phyloP scores from a whole-genome alignment of 2,797 vertebrate genomes.

The Lagorchestes hirsutus region DNA sequence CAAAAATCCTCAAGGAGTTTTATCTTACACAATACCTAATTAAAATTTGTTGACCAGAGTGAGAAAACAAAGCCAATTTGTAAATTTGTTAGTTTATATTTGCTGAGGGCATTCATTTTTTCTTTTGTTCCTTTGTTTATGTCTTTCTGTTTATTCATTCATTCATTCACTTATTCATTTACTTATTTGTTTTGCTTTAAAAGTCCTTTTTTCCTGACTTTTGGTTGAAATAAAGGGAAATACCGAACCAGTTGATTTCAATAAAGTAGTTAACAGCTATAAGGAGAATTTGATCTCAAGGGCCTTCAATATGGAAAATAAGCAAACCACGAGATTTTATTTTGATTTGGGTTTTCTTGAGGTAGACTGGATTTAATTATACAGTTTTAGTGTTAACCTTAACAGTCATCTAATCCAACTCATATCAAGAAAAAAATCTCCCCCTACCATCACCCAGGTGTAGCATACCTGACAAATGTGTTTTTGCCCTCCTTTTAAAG shows the following conservation, averaged over 20 bases:
- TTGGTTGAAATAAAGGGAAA: background rate
- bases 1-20: background rate
- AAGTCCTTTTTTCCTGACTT: background rate
- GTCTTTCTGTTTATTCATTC: background rate
- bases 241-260: background rate
- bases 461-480: background rate
- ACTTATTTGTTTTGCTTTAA: background rate
- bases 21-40: background rate
- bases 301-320: background rate
- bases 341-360: background rate
- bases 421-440: background rate
- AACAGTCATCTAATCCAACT: background rate
- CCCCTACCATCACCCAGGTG: background rate
- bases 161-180: background rate
- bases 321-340: background rate
- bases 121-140: background rate
- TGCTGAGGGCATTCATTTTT: background rate
- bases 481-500: background rate
- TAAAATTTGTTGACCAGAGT: background rate
- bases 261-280: background rate
- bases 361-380: background rate
- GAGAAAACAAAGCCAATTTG: background rate
- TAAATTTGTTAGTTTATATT: background rate
- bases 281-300: background rate
- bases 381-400: background rate